Evolutionary conservation across 2,797 vertebrate species (phyloP), one percentile per base, ranked within the genome.

Genomic region (Chaunax sp.): DNA sequence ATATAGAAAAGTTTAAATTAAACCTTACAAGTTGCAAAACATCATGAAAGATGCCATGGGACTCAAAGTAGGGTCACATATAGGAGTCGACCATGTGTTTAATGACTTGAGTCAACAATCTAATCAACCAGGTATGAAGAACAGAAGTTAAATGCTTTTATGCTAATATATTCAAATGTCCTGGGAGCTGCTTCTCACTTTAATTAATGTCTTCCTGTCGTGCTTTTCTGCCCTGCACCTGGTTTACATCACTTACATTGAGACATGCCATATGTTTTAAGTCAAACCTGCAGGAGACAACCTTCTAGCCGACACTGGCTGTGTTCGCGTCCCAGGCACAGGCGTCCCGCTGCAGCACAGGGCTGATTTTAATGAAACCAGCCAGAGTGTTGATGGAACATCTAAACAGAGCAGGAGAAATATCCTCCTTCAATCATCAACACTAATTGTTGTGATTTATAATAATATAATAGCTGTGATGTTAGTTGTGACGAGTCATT

Each of bases 161-260:
- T 62, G 40, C 56, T 50, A 56, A 72, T 69, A 11, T 44, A 55
- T 64, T 59, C 57, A 41, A 8, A 53, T 15, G 38, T 1, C 10
- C 23, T 12, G 19, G 25, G 8, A 41, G 33, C 20, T 19, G 46
- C 33, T 6, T 49, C 43, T 46, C 53, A 41, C 44, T 25, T 9
- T 6, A 47, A 3, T 26, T 8, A 20, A 58, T 45, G 2, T 68
- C 40, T 20, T 25, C 11, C 5, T 23, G 26, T n/a, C 22, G 25
- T 46, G 50, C 44, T 56, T 19, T 16, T 28, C 28, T 33, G 37
- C 43, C 37, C 12, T 41, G 50, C 15, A 35, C 41, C 41, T 57
- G 47, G 15, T 57, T 52, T 26, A 50, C 19, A 56, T 35, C 15
- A 8, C 22, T 55, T 51, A 35, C 30, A 53, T 8, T 0, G 4